Evolutionary conservation across 2,113 vertebrate genomes (phyloP), one percentile per base, ranked within the genome.

Genomic region (Plecotus auritus): DNA sequence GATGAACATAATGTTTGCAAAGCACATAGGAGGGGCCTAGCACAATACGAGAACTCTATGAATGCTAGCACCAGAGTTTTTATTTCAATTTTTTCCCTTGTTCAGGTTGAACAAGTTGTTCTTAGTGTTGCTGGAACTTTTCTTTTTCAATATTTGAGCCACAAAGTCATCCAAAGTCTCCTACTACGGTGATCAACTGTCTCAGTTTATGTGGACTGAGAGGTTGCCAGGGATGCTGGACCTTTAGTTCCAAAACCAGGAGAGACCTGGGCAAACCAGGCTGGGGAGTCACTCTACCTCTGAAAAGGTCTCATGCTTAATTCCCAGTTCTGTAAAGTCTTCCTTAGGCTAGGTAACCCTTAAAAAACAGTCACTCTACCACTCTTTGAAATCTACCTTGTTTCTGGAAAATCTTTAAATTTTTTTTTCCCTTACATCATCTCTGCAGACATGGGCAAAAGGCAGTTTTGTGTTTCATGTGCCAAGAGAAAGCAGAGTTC

Each of bases 361-460:
- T 90, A 5, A 64, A 84, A 95, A 78, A 30, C 3, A 83, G 51
- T n/a, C n/a, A 40, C 45, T 74, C 32, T 59, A 51, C 85, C 20
- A 49, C 22, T 77, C 23, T 88, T 61, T 91, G 59, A 93, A 96
- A 96, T 67, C 51, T 9, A 88, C 22, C 17, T 84, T 85, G 9
- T 89, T 94, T 94, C 72, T 95, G 78, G 42, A 86, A 97, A 96
- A 67, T 59, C 85, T 90, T 93, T 88, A 88, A 45, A 66, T 86
- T 14, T 49, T 85, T 87, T 90, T 32, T 9, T 9, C 78, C 23
- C 37, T 91, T 90, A 70, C 11, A 0, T 93, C 88, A 73, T 92
- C 80, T 92, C 40, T 82, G 40, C n/a, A 91, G 64, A 92, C 84
- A 64, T 12, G n/a, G 90, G 66, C 28, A 94, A 85, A 96, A 69